Evolutionary conservation across 2,888 invertebrate genomes (phyloP), one percentile per base, ranked within the genome.

Genomic region (Oxystoma pomonae): DNA sequence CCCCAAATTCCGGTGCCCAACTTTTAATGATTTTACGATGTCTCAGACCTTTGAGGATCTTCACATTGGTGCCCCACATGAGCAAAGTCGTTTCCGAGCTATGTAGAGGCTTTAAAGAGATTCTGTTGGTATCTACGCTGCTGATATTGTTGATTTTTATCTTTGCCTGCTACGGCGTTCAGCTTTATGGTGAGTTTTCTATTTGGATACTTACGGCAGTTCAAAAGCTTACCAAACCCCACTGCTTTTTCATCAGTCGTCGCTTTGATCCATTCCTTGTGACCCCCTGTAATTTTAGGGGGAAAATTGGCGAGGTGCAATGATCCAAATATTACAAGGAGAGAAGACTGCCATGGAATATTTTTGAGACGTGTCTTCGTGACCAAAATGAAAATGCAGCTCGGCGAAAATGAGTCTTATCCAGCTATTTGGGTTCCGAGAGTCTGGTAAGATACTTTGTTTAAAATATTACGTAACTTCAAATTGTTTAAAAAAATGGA

Each of bases 51-150:
- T 83, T 99, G 65, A 82, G 99, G 61, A 99, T 99, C 72, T 99
- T 99, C 81, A 97, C 97, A 21, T 84, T 98, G 61, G 98, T 99
- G 22, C 99, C 99, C 59, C 99, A 99, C 80, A 99, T 99, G 96
- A 87, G 98, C 69, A 96, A 98, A 82, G 98, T 99, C 18, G 99
- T 99, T 61, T 98, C 96, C 79, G 99, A 99, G 77, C 84, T 99
- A 62, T 98, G 97, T 76, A 86, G 97, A 70, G 99, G 99, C 21
- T 99, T 99, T 83, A 98, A 98, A 81, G 99, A 99, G 83, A 99
- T 99, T 72, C 81, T 98, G 59, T 83, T 99, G 81, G 93, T 95
- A 83, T 98, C 98, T 0, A 97, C 98, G 0, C 83, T 99, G 60
- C 83, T 99, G 69, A 97, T 99, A 70, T 87, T 99, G 35, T 84